phyloP scores from a whole-genome alignment of 1,140 invertebrate species.

The Battus philenor region DNA sequence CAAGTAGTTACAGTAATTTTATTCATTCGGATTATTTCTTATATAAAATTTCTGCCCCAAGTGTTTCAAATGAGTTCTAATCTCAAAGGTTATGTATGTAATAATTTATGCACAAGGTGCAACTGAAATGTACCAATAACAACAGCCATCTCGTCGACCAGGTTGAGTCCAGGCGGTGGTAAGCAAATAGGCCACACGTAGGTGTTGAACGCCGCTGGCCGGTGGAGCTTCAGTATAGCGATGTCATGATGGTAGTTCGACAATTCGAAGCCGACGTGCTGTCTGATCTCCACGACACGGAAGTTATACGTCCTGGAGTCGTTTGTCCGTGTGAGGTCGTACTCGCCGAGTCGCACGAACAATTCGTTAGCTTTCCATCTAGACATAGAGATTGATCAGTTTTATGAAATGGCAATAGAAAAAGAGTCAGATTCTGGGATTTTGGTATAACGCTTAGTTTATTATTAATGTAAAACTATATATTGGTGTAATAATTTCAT shows the following conservation, averaged over 20 bases:
- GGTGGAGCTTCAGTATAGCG: constrained; percentile 84
- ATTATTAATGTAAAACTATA: too few species aligned
- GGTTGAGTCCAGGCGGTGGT: constrained; percentile 79
- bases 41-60: too few species aligned
- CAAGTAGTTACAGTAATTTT: too few species aligned
- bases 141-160: constrained; percentile 80
- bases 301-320: constrained; percentile 82
- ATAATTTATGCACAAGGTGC: too few species aligned
- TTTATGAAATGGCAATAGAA: too few species aligned
- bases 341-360: constrained; percentile 86
- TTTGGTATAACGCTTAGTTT: too few species aligned
- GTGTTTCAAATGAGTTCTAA: too few species aligned
- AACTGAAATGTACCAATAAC: constrained; percentile 87
- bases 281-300: constrained; percentile 78
- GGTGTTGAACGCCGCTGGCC: constrained; percentile 82
- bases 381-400: constrained; percentile 22
- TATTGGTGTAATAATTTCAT: too few species aligned
- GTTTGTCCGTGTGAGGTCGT: constrained; percentile 81
- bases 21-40: too few species aligned
- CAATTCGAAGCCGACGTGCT: constrained; percentile 80
- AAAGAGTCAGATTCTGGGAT: too few species aligned
- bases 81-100: too few species aligned
- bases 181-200: constrained; percentile 92
- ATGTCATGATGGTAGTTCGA: constrained; percentile 87
- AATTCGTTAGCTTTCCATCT: constrained; percentile 80